A percentile compares a stretch with the other conserved stretches of the same genome.
Evolutionary conservation across 2,797 vertebrate genomes (phyloP).

Genomic region (Muraenolepis orangiensis): DNA sequence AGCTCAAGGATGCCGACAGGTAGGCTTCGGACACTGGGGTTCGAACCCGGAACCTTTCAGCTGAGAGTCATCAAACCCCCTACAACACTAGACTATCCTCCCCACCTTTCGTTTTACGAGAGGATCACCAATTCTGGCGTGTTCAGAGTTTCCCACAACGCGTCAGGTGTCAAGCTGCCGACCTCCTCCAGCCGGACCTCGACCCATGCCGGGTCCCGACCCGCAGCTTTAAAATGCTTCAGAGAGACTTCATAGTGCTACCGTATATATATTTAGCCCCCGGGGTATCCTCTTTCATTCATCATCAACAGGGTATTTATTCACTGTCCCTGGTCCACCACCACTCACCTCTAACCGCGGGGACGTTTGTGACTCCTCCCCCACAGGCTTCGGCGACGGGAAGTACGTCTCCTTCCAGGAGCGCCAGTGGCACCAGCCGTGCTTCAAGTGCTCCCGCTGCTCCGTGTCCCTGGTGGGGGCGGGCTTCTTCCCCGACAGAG

Average conservation of each 20-base stretch:
- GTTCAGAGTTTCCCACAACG: not conserved
- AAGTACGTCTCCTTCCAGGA: constrained; percentile 96
- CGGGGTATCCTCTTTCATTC: too few species aligned
- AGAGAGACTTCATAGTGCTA: too few species aligned
- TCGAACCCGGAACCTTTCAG: not conserved
- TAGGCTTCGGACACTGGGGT: not conserved
- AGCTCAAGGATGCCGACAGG: not conserved
- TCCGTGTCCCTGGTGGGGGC: constrained; percentile 90
- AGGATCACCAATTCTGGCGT: not conserved
- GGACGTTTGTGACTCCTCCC: constrained; percentile 22
- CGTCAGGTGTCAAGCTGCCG: not conserved
- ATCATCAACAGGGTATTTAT: too few species aligned
- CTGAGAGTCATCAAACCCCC: not conserved
- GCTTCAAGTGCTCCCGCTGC: constrained; percentile 95
- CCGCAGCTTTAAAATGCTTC: too few species aligned
- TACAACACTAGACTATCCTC: not conserved
- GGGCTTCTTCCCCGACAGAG: constrained; percentile 90
- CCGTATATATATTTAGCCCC: too few species aligned
- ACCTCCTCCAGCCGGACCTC: too few species aligned
- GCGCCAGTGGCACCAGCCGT: constrained; percentile 94
- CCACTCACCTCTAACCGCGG: too few species aligned
- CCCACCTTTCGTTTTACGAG: too few species aligned
- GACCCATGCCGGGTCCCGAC: too few species aligned
- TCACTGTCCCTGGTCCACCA: too few species aligned
- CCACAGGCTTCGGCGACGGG: constrained; percentile 87